These are phyloP conservation scores for Lasioglossum figueresi DNA, from an alignment of 2,888 invertebrate species.

Conservation along the genomic window DNA sequence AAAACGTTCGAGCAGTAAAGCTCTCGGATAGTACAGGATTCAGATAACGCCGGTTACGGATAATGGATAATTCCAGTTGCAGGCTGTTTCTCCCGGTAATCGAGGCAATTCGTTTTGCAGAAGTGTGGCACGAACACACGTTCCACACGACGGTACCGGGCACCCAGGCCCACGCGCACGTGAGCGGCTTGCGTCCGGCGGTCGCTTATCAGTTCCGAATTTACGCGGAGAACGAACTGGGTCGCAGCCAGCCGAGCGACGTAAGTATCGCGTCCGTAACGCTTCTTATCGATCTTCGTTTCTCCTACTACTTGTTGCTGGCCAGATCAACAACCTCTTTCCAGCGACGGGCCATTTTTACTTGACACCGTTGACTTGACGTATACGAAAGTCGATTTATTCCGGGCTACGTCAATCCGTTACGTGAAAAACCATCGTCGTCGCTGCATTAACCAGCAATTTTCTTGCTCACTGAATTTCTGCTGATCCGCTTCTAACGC, in stretches of 20 bases:
- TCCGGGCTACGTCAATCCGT: not conserved
- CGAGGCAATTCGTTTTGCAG: constrained; percentile 83
- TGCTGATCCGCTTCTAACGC: not conserved
- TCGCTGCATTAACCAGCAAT: constrained; percentile 14
- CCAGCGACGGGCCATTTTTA: not conserved
- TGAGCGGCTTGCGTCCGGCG: constrained; percentile 93
- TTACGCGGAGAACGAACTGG: constrained; percentile 94
- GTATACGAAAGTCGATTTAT: constrained; percentile 18
- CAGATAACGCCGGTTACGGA: constrained; percentile 20
- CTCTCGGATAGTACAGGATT: constrained; percentile 7
- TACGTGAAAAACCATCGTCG: not conserved
- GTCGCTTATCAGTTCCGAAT: constrained; percentile 95
- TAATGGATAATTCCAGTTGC: constrained; percentile 21
- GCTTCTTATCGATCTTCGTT: constrained; percentile 16
- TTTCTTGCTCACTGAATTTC: constrained; percentile 35
- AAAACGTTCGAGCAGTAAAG: constrained; percentile 8
- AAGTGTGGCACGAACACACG: constrained; percentile 93
- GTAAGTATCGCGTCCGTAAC: constrained; percentile 82
- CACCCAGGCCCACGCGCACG: constrained; percentile 91
- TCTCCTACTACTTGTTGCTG: constrained; percentile 20
- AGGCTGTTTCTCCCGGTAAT: constrained; percentile 16
- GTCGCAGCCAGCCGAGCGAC: constrained; percentile 94
- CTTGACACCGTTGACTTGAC: not conserved
- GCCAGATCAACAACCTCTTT: not conserved
- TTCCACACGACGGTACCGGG: constrained; percentile 93